phyloP scores from a whole-genome alignment of 2,113 vertebrate genomes.

The Tachycineta bicolor region DNA sequence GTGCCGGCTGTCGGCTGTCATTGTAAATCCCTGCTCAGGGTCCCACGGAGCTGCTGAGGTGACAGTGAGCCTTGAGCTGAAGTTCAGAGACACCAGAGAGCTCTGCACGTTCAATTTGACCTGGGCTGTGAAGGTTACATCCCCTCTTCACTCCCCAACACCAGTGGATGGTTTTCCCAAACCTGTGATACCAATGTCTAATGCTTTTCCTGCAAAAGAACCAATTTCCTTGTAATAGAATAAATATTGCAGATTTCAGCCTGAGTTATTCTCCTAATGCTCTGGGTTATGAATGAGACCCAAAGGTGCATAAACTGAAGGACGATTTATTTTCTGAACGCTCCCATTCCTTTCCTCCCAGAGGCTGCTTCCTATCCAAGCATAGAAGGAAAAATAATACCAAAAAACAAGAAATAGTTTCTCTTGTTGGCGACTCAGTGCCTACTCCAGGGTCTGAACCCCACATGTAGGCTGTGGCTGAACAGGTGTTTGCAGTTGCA shows the following conservation, averaged over 20 bases:
- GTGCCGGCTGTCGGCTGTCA: neutral
- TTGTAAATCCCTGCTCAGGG: neutral
- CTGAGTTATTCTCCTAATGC: neutral
- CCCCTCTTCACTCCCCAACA: neutral
- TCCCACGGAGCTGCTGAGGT: neutral
- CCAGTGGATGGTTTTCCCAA: neutral
- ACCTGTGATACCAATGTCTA: neutral
- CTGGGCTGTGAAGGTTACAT: neutral
- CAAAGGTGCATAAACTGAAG: slow-evolving; percentile 29
- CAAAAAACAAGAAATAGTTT: neutral
- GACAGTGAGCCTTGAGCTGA: neutral
- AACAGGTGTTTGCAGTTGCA: neutral
- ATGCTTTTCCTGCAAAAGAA: slow-evolving; percentile 2
- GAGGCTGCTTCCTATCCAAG: neutral
- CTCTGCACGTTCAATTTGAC: neutral
- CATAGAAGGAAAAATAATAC: neutral
- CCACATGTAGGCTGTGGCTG: neutral
- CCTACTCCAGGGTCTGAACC: neutral
- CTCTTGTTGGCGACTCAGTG: neutral
- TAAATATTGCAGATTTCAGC: slow-evolving; percentile 22
- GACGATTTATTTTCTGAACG: slow-evolving; percentile 2
- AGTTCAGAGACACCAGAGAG: neutral
- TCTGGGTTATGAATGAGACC: slow-evolving; percentile 19
- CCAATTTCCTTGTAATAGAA: neutral
- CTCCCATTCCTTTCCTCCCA: slow-evolving; percentile 7